Percentiles rank a stretch among this genome's conserved stretches.
These are phyloP conservation scores for Poicephalus gulielmi DNA, from an alignment of 2,113 vertebrate species.

Conservation along the genomic window DNA sequence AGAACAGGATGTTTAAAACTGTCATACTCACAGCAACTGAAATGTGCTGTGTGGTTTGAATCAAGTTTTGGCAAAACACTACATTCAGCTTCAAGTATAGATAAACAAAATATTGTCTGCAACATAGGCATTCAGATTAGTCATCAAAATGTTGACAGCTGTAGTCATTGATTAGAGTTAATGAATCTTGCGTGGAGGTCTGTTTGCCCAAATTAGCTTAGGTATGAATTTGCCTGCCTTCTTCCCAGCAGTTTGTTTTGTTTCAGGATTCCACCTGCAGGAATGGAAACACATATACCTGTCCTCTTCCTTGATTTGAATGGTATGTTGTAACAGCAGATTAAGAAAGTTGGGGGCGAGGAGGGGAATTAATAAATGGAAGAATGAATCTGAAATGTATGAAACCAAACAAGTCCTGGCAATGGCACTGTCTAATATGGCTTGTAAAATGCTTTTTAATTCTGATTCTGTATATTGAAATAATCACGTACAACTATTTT, in stretches of 20 bases:
- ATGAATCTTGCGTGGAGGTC: not conserved
- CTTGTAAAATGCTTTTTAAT: not conserved
- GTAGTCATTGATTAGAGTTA: not conserved
- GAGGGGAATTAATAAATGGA: not conserved
- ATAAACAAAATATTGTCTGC: not conserved
- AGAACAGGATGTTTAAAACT: not conserved
- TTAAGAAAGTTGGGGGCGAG: not conserved
- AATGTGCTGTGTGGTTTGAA: not conserved
- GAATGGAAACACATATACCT: slow-evolving; percentile 95
- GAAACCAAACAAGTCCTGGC: not conserved
- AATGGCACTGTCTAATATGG: not conserved
- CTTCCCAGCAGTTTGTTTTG: slow-evolving; percentile 47
- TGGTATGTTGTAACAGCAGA: slow-evolving; percentile 75
- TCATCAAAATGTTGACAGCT: not conserved
- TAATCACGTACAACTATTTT: not conserved
- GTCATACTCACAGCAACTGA: not conserved
- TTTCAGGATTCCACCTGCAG: slow-evolving; percentile 88
- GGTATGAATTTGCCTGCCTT: not conserved
- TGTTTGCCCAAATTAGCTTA: not conserved
- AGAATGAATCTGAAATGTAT: not conserved
- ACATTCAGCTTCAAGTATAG: not conserved
- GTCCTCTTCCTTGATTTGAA: slow-evolving; percentile 97
- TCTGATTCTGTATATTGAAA: not conserved
- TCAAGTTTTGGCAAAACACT: not conserved
- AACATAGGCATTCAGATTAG: not conserved